Base-by-base conservation (phyloP, 1,140 invertebrate genomes). In the Hypothenemus hampei region DNA sequence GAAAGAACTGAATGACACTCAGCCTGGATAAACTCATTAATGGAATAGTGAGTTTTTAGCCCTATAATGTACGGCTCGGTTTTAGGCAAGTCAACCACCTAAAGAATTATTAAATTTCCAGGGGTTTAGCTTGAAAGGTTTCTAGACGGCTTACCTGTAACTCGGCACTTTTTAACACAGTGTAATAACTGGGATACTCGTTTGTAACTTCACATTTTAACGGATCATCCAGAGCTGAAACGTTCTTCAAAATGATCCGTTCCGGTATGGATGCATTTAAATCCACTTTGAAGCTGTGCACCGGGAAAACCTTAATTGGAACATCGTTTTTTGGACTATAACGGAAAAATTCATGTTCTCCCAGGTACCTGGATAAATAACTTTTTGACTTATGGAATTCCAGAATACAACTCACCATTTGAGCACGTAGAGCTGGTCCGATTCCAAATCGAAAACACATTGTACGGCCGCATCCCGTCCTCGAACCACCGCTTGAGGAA, bases 151-250 rank as follows among this genome's bases (percentile, higher is more conserved):
- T 13, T 37, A 16, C 35, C 35, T 37, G n/a, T 37, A 37, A 37
- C 15, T 79, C 73, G 36, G 80, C 80, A 51, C 78, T 79, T 52
- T 82, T 79, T 61, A 84, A 79, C 1, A 80, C 80, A 0, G 89
- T 91, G 69, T 87, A 83, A 70, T 91, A 92, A 29, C 84, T 86
- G 2, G 89, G 89, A 7, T 84, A 84, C 69, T 91, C 89, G 1
- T 85, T 84, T 1, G 87, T 88, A 52, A 91, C 84, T 72, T 91
- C 88, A 71, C 88, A 91, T 55, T 81, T 83, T 70, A 86, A 89
- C 49, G 73, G 74, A 0, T 84, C 86, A 43, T 81, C 79, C 24
- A 84, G 81, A 44, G 78, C 78, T 54, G 78, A 72, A 29, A 83
- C 75, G 52, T 77, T 70, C 56, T 73, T 73, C 35, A 84, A 70